Conservation (phyloP, 2,888 invertebrate species). For the Eupeodes latifasciatus region DNA sequence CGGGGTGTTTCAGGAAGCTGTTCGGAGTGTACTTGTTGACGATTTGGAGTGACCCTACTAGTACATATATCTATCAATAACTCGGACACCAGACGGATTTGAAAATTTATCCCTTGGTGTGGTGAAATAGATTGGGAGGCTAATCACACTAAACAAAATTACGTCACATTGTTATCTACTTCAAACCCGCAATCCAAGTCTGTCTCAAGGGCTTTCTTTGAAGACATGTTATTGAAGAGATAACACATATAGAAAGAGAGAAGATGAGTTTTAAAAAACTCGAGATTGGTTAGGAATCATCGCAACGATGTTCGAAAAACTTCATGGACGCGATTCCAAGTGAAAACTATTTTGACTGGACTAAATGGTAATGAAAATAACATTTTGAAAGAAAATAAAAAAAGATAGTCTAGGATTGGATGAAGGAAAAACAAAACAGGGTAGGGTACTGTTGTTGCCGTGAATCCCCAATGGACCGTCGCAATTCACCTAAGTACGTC, state of each 20-base stretch:
- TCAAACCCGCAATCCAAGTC: neutral
- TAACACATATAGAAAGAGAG: neutral
- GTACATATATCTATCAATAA: neutral
- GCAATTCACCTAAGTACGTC: neutral
- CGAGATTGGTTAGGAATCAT: neutral
- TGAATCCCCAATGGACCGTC: neutral
- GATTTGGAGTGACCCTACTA: neutral
- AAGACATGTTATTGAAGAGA: neutral
- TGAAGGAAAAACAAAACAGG: no score
- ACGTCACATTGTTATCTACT: neutral
- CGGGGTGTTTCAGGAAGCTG: neutral
- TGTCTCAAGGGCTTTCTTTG: neutral
- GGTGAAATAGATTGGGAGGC: neutral
- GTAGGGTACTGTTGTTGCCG: neutral
- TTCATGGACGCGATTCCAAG: neutral
- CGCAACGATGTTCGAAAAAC: neutral
- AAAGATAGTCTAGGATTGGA: neutral
- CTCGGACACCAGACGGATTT: neutral
- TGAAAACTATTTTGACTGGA: neutral
- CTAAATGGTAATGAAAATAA: neutral
- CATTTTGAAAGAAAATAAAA: neutral
- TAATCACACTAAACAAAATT: neutral
- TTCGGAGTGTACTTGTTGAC: neutral
- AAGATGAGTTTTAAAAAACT: neutral
- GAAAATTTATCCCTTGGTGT: neutral